Base-by-base conservation (phyloP, 2,888 invertebrate species). In the Polyommatus iphigenia region DNA sequence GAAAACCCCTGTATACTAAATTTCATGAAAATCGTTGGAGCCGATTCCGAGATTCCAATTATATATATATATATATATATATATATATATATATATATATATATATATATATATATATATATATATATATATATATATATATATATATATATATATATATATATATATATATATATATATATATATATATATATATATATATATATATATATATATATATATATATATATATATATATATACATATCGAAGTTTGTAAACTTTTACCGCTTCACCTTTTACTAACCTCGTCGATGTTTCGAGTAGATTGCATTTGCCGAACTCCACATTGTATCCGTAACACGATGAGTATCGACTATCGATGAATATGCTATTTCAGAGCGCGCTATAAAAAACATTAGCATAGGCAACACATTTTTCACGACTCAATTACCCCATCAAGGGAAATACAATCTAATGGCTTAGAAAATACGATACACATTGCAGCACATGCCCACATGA, bases 311-410 rank as follows among this genome's bases (percentile, higher is more conserved):
- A 15, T 67, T 67, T 67, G 7, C 67, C 29, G 15, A 67, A 73
- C 41, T 41, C 24, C 4, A 73, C 10, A 46, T 73, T 20, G 41
- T 46, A 46, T 24, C 41, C 13, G 24, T 67, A 73, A 46, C 73
- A 41, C 46, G 41, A 10, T 73, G 73, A 67, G 67, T 32, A 67
- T 67, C 29, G 67, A 67, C 29, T 73, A 46, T 41, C 73, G 73
- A 20, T 73, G 32, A 73, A 73, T 73, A 46, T 73, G 73, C 73
- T 46, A 73, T 73, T 73, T 73, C 41, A 41, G 46, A 46, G 46
- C 67, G 67, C 67, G 46, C 73, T 73, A 46, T 41, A 73, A 73
- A 73, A 73, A 73, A 46, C 73, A 67, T 67, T 67, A 67, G 67
- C 67, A 67, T 67, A 67, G 67, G 67, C 67, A 67, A 67, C 67